Conservation (phyloP, 1,140 invertebrate genomes). For the Plectus sambesii region DNA sequence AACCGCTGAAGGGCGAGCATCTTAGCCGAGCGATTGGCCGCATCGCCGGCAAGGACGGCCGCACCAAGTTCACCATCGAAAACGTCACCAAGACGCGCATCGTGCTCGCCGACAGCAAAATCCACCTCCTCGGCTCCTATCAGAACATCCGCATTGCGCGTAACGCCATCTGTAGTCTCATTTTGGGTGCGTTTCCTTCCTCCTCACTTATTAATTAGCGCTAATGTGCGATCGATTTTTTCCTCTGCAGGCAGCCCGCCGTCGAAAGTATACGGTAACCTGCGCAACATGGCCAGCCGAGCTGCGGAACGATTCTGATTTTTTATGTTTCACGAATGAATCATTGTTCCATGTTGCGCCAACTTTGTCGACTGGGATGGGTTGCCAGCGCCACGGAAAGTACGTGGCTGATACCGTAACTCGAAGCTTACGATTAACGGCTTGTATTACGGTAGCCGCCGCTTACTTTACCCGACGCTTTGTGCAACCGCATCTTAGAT, state of each 20-base stretch:
- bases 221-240: conserved; percentile 5
- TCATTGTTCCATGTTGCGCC: conserved; percentile 1
- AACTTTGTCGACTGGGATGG: conserved; percentile 6
- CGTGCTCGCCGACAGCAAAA: conserved; percentile 83
- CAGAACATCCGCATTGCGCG: conserved; percentile 91
- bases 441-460: too few species aligned
- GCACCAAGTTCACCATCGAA: conserved; percentile 96
- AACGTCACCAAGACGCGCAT: conserved; percentile 98
- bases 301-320: conserved; percentile 67
- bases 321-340: not conserved
- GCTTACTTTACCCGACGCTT: too few species aligned
- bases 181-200: conserved; percentile 65
- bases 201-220: too few species aligned
- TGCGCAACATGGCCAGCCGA: conserved; percentile 68
- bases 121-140: conserved; percentile 92
- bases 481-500: too few species aligned
- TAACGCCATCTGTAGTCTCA: conserved; percentile 90
- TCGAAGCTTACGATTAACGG: too few species aligned
- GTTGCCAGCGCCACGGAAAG: not conserved
- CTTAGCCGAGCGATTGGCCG: conserved; percentile 84
- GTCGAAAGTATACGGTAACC: conserved; percentile 86
- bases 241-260: conserved; percentile 61
- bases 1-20: conserved; percentile 86
- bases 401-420: too few species aligned
- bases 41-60: conserved; percentile 88